Evolutionary conservation across 2,888 invertebrate species (phyloP), one percentile per base, ranked within the genome.

Genomic region (Trissolcus japonicus): DNA sequence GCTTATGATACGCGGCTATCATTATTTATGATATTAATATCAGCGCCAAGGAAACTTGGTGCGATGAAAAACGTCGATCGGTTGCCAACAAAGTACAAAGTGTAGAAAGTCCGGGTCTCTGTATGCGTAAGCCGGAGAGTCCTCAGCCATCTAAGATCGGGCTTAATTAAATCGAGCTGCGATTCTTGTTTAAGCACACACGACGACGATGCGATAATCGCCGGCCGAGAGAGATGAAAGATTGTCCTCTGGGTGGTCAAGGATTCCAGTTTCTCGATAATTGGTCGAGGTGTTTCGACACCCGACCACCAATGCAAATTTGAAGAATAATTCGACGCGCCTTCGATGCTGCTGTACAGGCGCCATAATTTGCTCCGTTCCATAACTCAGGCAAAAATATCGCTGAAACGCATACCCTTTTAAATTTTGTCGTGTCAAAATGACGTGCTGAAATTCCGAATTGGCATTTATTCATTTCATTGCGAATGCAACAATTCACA

Each of bases 241-340:
- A 68, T 68, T 72, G 78, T 77, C 75, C 19, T 16, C 77, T 86
- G 86, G 86, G 86, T 86, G 86, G 85, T 82, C 86, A 85, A 81
- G 82, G 86, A 89, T 88, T 88, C 89, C 89, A 88, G 88, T 89
- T 89, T 88, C 88, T 87, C 87, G 77, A 89, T 89, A 89, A 89
- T 88, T 89, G 88, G 88, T 88, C 88, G 87, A 88, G 87, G 87
- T 89, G 88, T 89, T 88, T 88, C 89, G 85, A 89, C 88, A 89
- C 89, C 87, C 88, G 86, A 85, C 85, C 86, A 86, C 84, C 87
- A 84, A 76, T 80, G 78, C 81, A 73, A 79, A 78, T 82, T 81
- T 80, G 67, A 82, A 74, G 80, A 79, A 81, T 80, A 80, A 80
- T 80, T 80, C 76, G 79, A 78, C 63, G 77, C 74, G 80, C 69